These are phyloP conservation scores for Drosophila demipolita DNA, from an alignment of 2,888 invertebrate species.

Conservation along the genomic window DNA sequence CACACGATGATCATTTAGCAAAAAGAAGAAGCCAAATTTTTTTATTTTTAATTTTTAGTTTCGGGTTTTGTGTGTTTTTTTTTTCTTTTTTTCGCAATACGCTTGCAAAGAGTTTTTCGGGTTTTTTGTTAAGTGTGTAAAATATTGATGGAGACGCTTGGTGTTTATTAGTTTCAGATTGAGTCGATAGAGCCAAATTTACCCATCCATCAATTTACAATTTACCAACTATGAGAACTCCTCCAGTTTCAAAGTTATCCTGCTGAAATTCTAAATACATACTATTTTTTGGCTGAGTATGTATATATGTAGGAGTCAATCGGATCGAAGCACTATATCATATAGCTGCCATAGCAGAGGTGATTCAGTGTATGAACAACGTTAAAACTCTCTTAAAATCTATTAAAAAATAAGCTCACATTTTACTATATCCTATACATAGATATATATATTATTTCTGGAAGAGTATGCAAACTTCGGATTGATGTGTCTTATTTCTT, in stretches of 20 bases:
- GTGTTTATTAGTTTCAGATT: neutral
- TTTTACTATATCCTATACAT: neutral
- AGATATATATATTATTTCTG: no score
- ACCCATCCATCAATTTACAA: neutral
- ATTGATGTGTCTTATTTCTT: neutral
- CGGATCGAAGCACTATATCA: neutral
- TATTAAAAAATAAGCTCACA: neutral
- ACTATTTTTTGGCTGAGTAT: neutral
- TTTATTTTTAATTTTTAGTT: slow-evolving; percentile 23
- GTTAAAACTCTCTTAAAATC: neutral
- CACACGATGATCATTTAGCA: slow-evolving; percentile 75
- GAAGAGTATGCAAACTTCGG: neutral
- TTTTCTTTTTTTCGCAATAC: slow-evolving; percentile 29
- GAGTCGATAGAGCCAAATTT: neutral
- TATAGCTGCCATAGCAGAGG: neutral
- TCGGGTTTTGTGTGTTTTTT: slow-evolving; percentile 14
- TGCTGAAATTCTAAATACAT: neutral
- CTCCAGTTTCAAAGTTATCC: neutral
- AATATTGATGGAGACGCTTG: neutral
- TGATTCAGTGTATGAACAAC: neutral
- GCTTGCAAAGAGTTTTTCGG: neutral
- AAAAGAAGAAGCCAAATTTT: slow-evolving; percentile 65
- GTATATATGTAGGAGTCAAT: neutral
- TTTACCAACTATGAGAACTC: neutral
- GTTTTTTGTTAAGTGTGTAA: neutral